Evolutionary conservation across 2,113 vertebrate genomes (phyloP).

Genomic region (Etheostoma spectabile): DNA sequence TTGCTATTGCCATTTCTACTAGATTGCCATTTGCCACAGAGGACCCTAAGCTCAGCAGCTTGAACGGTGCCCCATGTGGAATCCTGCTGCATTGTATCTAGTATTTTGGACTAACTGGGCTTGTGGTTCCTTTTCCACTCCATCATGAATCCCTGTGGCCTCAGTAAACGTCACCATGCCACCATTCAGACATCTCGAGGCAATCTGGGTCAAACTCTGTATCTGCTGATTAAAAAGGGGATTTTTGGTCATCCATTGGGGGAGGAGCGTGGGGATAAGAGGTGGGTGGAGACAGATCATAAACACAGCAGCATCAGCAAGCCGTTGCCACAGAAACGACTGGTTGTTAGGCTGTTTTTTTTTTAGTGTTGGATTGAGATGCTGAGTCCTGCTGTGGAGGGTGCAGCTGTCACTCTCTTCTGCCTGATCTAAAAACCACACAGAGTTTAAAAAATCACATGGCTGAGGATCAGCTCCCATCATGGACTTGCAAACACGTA

Average conservation of each 20-base stretch:
- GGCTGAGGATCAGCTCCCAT: background rate
- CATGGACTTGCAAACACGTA: background rate
- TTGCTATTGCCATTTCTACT: slow-evolving; percentile 10
- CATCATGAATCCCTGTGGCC: slow-evolving; percentile 37
- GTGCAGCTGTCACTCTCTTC: slow-evolving; percentile 44
- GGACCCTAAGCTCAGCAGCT: background rate
- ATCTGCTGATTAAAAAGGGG: slow-evolving; percentile 82
- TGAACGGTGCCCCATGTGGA: slow-evolving; percentile 6
- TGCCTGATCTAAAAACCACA: background rate
- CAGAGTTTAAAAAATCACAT: slow-evolving; percentile 1
- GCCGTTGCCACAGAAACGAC: slow-evolving; percentile 64
- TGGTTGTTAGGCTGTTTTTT: slow-evolving; percentile 32
- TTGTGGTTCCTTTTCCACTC: slow-evolving; percentile 40
- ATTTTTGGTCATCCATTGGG: slow-evolving; percentile 62
- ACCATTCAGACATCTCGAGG: slow-evolving; percentile 51
- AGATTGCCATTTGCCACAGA: slow-evolving; percentile 30
- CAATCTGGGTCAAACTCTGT: slow-evolving; percentile 82
- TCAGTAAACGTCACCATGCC: slow-evolving; percentile 59
- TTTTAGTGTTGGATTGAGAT: slow-evolving; percentile 57
- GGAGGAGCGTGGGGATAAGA: slow-evolving; percentile 67
- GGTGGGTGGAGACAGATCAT: slow-evolving; percentile 67
- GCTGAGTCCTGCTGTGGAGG: slow-evolving; percentile 45
- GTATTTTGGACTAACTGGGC: slow-evolving; percentile 21
- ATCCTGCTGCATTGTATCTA: slow-evolving; percentile 8
- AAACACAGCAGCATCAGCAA: slow-evolving; percentile 67